Base-by-base conservation (phyloP, 2,888 invertebrate species). In the Eupithecia dodoneata region DNA sequence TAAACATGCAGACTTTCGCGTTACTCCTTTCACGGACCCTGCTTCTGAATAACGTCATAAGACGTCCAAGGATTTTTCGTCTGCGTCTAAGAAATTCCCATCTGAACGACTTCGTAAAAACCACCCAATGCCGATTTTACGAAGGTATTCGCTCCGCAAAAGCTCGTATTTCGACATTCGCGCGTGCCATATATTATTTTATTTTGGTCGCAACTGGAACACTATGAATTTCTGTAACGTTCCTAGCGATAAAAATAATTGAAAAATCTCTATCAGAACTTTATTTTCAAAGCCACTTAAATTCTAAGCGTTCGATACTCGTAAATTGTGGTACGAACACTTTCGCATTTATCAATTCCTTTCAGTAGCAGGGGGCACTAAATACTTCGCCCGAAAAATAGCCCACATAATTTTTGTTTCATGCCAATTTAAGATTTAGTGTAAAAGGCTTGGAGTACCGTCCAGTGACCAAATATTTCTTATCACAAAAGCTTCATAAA, bases 21-120 rank as follows among this genome's bases (percentile, higher is more conserved):
- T 75, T 74, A 66, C 76, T 71, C 84, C 86, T 94, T 94, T 94
- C 92, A 94, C 93, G 93, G 92, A 79, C 84, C 87, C 87, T 92
- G 94, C 90, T 75, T 87, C 78, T 82, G 85, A 88, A 89, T 88
- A 89, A 87, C 82, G 86, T 84, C 81, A 81, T 86, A 84, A 93
- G 92, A 90, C 87, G 92, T 85, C 89, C 88, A 85, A 87, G 89
- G 89, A 92, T 91, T 92, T 52, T 89, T 89, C 88, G 90, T 86
- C 87, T 82, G 83, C 88, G 87, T 84, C 86, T 78, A 81, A 80
- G 81, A 90, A 90, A 90, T 92, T 93, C 92, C 91, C 88, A 90
- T 85, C 89, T 85, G 90, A 93, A 93, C 88, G 90, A 90, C 86
- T 89, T 83, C 84, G 85, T 83, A 87, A 86, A 86, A 85, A 84